phyloP scores from a whole-genome alignment of 2,113 vertebrate genomes.

The Plecotus auritus region DNA sequence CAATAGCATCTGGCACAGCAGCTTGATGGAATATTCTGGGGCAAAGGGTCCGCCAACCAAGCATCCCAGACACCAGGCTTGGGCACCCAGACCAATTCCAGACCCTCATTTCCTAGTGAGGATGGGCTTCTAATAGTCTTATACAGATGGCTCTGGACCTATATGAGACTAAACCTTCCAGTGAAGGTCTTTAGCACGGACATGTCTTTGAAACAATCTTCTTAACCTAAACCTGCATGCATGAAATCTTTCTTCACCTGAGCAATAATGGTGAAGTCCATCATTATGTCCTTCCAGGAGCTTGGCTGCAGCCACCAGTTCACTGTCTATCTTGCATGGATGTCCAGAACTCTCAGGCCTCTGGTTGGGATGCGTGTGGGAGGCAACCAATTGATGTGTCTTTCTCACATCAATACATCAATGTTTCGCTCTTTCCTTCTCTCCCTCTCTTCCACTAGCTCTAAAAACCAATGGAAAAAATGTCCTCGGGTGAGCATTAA shows the following conservation, averaged over 20 bases:
- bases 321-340: neutral
- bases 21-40: neutral
- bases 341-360: neutral
- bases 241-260: neutral
- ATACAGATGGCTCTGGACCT: neutral
- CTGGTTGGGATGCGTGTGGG: too few relatives aligned
- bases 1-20: neutral
- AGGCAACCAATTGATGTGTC: too few relatives aligned
- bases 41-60: neutral
- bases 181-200: neutral
- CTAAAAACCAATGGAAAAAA: too few relatives aligned
- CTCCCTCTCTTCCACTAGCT: too few relatives aligned
- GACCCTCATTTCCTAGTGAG: neutral
- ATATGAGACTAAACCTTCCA: neutral
- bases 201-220: neutral
- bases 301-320: neutral
- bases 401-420: too few relatives aligned
- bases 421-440: too few relatives aligned
- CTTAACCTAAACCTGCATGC: neutral
- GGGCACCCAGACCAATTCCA: constrained; percentile 12
- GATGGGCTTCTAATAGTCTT: neutral
- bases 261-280: neutral
- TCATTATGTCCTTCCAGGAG: neutral
- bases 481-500: too few relatives aligned
- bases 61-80: neutral